Conservation (phyloP, 2,113 vertebrate species). For the Rhabdomys dilectus region DNA sequence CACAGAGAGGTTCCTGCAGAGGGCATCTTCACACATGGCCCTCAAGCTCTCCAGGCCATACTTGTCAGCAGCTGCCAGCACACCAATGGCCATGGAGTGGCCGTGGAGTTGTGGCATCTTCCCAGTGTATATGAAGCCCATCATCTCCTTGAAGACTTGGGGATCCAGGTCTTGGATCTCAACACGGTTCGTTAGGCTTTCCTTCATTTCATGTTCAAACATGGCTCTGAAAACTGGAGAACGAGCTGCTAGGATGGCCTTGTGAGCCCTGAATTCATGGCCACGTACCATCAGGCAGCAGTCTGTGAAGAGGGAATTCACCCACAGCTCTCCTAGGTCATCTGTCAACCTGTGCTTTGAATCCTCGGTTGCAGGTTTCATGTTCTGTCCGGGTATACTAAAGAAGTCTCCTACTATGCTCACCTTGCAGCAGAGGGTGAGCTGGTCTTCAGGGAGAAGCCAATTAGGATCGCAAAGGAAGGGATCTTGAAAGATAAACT, state of each 20-base stretch:
- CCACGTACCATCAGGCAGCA: neutral
- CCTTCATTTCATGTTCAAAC: constrained; percentile 96
- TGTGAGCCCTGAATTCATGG: neutral
- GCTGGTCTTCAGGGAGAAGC: accelerated
- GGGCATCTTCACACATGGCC: constrained; percentile 95
- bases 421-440: neutral
- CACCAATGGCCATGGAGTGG: constrained; percentile 92
- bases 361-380: too few relatives aligned
- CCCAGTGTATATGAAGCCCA: constrained; percentile 97
- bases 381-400: neutral
- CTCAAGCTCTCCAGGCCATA: constrained; percentile 94
- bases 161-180: constrained; percentile 97
- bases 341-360: too few relatives aligned
- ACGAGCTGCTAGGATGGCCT: constrained; percentile 84
- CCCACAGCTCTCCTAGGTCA: neutral
- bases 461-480: accelerated
- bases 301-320: neutral
- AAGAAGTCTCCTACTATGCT: accelerated
- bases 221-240: constrained; percentile 95
- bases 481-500: neutral
- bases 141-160: constrained; percentile 98
- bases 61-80: constrained; percentile 96
- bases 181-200: constrained; percentile 95
- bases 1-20: constrained; percentile 95
- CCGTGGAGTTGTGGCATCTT: constrained; percentile 96